Percentiles rank a stretch among this genome's conserved stretches.
Evolutionary conservation across 2,888 invertebrate genomes (phyloP).

Genomic region (Tortrix viridana): DNA sequence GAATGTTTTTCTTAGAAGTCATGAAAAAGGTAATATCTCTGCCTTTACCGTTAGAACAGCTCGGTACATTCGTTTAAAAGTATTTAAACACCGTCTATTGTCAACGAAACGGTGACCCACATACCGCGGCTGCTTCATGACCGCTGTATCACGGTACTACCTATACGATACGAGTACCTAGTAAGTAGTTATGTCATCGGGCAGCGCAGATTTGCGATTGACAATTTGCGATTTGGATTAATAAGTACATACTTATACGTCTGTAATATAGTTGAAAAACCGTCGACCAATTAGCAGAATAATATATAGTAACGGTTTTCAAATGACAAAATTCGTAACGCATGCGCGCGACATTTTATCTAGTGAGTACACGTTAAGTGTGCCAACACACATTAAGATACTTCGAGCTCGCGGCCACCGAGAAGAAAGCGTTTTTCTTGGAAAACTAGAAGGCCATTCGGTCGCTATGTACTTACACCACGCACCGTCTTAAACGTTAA

Average conservation of each 20-base stretch:
- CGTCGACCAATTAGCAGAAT: background rate
- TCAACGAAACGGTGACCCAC: constrained; percentile 53
- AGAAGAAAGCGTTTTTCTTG: constrained; percentile 76
- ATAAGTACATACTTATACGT: background rate
- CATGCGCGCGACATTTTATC: constrained; percentile 14
- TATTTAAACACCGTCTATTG: constrained; percentile 59
- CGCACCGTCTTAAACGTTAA: constrained; percentile 11
- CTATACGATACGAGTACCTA: constrained; percentile 24
- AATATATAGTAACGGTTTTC: background rate
- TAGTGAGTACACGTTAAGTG: constrained; percentile 32
- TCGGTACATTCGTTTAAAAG: constrained; percentile 36
- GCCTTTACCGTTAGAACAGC: constrained; percentile 35
- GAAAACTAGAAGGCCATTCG: constrained; percentile 48
- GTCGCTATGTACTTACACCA: constrained; percentile 28
- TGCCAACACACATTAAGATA: constrained; percentile 39
- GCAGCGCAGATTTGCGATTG: constrained; percentile 38
- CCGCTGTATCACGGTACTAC: constrained; percentile 6
- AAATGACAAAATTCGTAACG: constrained; percentile 12
- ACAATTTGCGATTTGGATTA: constrained; percentile 10
- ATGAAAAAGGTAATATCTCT: constrained; percentile 27
- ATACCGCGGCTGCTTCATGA: constrained; percentile 38
- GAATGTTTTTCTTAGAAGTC: constrained; percentile 12
- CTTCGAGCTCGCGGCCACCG: constrained; percentile 59
- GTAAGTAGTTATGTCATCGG: constrained; percentile 49
- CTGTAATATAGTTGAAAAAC: background rate